phyloP scores from a whole-genome alignment of 2,113 vertebrate genomes.

The Catharus bicknelli region DNA sequence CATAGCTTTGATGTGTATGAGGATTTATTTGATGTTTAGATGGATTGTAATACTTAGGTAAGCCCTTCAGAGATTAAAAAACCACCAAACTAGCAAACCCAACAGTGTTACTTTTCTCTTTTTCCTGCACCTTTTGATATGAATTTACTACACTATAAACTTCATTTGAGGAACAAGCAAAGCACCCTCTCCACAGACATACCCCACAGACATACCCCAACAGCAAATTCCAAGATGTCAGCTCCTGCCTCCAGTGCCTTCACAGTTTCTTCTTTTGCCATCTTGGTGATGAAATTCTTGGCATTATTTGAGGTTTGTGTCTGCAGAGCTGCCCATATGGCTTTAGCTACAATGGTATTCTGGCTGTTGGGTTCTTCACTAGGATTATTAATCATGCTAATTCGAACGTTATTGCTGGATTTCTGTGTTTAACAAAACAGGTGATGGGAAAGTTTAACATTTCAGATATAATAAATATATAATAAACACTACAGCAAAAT shows the following conservation, averaged over 20 bases:
- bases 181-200: neutral
- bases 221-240: conserved; percentile 84
- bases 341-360: conserved; percentile 79
- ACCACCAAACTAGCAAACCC: neutral
- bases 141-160: neutral
- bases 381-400: conserved; percentile 93
- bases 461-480: neutral
- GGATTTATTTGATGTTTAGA: neutral
- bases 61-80: neutral
- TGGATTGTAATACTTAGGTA: neutral
- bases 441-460: neutral
- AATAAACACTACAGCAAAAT: neutral
- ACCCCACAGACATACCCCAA: conserved; percentile 81
- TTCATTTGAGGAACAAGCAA: neutral
- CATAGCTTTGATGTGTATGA: rapidly evolving
- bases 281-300: conserved; percentile 98
- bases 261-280: conserved; percentile 90
- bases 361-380: conserved; percentile 68
- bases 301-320: conserved; percentile 92
- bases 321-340: conserved; percentile 92
- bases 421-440: conserved; percentile 69
- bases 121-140: neutral
- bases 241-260: conserved; percentile 79
- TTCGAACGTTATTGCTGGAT: conserved; percentile 90
- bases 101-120: neutral